Conservation (phyloP, 1,140 invertebrate genomes). For the Ericerus pela region DNA sequence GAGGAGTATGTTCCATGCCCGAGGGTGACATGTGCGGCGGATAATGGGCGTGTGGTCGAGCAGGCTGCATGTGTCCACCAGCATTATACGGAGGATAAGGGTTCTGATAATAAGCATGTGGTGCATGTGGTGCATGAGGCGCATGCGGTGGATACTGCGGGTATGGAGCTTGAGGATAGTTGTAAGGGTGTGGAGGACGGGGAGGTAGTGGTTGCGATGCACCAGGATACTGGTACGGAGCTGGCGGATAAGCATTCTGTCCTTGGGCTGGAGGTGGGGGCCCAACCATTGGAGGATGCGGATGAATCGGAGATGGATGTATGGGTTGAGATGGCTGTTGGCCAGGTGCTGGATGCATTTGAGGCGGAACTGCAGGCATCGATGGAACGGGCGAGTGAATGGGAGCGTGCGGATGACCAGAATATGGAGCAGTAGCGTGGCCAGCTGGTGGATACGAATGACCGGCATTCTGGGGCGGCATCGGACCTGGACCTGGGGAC, state of each 20-base stretch:
- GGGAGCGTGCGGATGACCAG: neutral
- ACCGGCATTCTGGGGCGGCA: neutral
- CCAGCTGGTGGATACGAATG: neutral
- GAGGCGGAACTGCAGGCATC: neutral
- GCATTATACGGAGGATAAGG: conserved; percentile 3
- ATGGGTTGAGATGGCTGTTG: neutral
- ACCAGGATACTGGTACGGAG: conserved; percentile 7
- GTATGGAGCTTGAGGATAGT: conserved; percentile 9
- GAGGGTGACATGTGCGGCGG: neutral
- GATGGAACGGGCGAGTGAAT: neutral
- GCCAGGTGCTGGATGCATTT: conserved; percentile 1
- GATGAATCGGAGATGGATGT: conserved; percentile 2
- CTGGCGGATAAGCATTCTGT: neutral
- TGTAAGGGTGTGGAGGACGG: conserved; percentile 9
- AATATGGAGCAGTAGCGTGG: neutral
- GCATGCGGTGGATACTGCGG: conserved; percentile 8
- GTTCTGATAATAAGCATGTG: conserved; percentile 2
- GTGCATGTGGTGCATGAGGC: conserved; percentile 1
- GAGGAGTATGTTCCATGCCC: neutral
- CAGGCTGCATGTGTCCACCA: neutral
- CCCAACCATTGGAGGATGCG: neutral
- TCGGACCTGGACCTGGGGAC: neutral
- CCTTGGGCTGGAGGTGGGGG: neutral
- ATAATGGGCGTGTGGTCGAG: conserved; percentile 3
- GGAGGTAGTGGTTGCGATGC: conserved; percentile 7